Percentiles rank a stretch among this genome's conserved stretches.
Evolutionary conservation across 1,140 invertebrate genomes (phyloP).

Genomic region (Apolygus lucorum): DNA sequence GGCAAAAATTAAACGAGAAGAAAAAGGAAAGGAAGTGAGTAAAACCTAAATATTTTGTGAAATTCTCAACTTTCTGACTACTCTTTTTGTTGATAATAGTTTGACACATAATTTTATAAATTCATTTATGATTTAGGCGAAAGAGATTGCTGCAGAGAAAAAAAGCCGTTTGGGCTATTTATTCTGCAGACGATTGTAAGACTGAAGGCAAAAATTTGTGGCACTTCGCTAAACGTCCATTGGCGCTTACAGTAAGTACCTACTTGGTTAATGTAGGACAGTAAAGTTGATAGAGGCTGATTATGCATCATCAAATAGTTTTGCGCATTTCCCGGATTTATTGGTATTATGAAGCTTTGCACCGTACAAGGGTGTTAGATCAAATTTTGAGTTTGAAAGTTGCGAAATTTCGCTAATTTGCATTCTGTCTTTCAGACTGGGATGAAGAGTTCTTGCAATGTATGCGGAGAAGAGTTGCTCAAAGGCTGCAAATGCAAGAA

Average conservation of each 20-base stretch:
- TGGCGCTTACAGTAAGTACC: neutral
- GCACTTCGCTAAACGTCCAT: neutral
- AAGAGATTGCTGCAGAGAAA: neutral
- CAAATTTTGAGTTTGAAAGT: neutral
- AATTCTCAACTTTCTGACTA: neutral
- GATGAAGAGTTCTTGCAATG: neutral
- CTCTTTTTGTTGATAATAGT: neutral
- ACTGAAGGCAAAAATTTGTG: neutral
- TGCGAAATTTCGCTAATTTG: neutral
- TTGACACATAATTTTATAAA: neutral
- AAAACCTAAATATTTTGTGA: neutral
- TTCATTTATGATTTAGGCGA: neutral
- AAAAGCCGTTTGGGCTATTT: neutral
- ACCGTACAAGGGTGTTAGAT: neutral
- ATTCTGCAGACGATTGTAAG: neutral
- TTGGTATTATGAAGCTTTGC: neutral
- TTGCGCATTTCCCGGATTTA: neutral
- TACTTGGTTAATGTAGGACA: neutral
- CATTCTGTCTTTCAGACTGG: neutral
- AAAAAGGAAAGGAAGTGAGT: neutral
- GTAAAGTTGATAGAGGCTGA: neutral
- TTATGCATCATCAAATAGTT: neutral
- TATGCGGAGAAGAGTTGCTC: neutral
- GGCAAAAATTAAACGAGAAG: neutral
- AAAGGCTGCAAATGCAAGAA: neutral